Base-by-base conservation (phyloP, 2,888 invertebrate genomes). In the Pyrgus malvae region DNA sequence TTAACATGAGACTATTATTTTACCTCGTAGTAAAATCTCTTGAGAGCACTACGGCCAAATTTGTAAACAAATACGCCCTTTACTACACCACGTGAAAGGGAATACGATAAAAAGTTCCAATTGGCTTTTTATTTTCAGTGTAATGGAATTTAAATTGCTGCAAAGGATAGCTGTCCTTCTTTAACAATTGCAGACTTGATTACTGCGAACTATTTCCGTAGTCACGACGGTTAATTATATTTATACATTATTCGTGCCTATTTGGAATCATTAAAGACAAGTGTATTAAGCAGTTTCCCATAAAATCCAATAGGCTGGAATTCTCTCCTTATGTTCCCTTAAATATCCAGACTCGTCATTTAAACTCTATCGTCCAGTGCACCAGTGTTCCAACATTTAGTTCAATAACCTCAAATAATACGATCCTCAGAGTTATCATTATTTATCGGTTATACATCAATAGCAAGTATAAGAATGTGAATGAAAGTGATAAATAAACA, bases 151-250 rank as follows among this genome's bases (percentile, higher is more conserved):
- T 79, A 83, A 83, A 83, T 81, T 77, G 78, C 76, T 67, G 72
- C 74, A 70, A 78, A 72, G 72, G 72, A 78, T 78, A 79, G 74
- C 76, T 80, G n/a, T n/a, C n/a, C n/a, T 78, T 76, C 78, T 78
- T 77, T 74, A 76, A 78, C 78, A 74, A 76, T 80, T 79, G 76
- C 69, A 69, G 73, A 66, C 72, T 74, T 74, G 74, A 74, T 80
- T 76, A 73, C 70, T 70, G 72, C 70, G 70, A 76, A 74, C 74
- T 75, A 74, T 76, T 75, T 72, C 71, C 68, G 56, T 62, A 80
- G 82, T 84, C 83, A 83, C 83, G 83, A 83, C 72, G 65, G 69
- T 75, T 78, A 80, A 80, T 81, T 81, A 81, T 81, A 79, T 80
- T 76, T 76, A 74, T 69, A 69, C 65, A 72, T 70, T 66, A 64